Evolutionary conservation across 2,888 invertebrate species (phyloP), one percentile per base, ranked within the genome.

Genomic region (Harpalus rufipes): DNA sequence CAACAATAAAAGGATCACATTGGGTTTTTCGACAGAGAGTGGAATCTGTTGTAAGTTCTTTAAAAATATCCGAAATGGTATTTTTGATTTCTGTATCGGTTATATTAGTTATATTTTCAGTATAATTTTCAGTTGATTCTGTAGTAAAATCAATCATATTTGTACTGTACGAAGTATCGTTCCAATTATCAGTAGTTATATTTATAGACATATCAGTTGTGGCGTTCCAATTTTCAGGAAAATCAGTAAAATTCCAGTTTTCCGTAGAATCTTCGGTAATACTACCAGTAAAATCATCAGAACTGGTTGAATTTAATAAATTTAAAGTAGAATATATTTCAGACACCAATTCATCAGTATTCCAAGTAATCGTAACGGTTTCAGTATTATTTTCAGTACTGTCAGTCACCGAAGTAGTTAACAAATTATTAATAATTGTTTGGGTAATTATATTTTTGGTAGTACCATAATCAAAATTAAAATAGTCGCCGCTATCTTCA

Each of bases 11-110:
- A 39, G 68, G 41, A 58, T 78, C 58, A 56, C 78, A 78, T 88
- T 86, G 14, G 84, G 86, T 81, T 44, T 65, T 85, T 81, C 0
- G 89, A 90, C 85, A 92, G 90, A 81, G 88, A 89, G 87, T 91
- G 90, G 18, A 91, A 90, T 89, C 25, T 44, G 87, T 88, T 14
- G 87, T 86, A 81, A 86, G 84, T 86, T 87, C 86, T 8, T 85
- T 85, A 81, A 5, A 85, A 12, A 1, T 68, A 7, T 51, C 44
- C 12, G 44, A 51, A 51, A 51, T 51, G 2, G 44, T 74, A 1
- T 76, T 87, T 0, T 81, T 87, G 39, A 86, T 78, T 16, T 86
- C 63, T 86, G 32, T 32, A 5, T 32, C 32, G 32, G 86, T 84
- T 90, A 90, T 14, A 12, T 68, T 25, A 25, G 63, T 63, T 25